Evolutionary conservation across 2,888 invertebrate species (phyloP).

Genomic region (Psococerastis gibbosa): DNA sequence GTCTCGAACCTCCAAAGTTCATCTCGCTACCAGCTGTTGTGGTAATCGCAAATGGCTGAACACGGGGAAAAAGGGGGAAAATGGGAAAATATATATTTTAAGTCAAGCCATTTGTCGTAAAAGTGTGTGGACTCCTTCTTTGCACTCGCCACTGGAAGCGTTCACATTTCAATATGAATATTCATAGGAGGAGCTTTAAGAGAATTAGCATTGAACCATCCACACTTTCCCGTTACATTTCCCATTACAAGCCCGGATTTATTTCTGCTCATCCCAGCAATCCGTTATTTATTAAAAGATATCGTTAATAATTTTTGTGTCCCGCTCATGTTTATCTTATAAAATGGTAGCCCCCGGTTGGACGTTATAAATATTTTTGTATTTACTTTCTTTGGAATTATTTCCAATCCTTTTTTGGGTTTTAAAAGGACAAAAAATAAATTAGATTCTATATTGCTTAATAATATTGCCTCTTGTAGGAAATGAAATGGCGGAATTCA

Average conservation of each 20-base stretch:
- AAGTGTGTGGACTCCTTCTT: no score
- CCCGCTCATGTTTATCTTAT: not conserved
- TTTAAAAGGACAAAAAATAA: not conserved
- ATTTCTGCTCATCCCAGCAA: constrained; percentile 6
- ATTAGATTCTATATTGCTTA: no score
- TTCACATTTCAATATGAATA: not conserved
- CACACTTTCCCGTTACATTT: not conserved
- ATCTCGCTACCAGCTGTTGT: no score
- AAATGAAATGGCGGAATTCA: no score
- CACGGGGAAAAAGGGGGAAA: no score
- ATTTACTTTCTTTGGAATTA: not conserved
- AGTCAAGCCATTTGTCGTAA: no score
- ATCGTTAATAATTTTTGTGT: constrained; percentile 9
- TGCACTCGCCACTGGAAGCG: not conserved
- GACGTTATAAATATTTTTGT: not conserved
- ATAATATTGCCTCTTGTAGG: no score
- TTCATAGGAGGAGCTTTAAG: not conserved
- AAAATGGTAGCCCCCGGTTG: not conserved
- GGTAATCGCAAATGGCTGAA: no score
- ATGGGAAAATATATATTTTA: no score
- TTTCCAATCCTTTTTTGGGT: not conserved
- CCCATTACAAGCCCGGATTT: not conserved
- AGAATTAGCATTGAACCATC: not conserved
- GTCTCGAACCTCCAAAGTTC: no score
- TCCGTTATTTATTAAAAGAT: constrained; percentile 10